phyloP scores from a whole-genome alignment of 2,113 vertebrate genomes.

The Ammodramus savannarum region DNA sequence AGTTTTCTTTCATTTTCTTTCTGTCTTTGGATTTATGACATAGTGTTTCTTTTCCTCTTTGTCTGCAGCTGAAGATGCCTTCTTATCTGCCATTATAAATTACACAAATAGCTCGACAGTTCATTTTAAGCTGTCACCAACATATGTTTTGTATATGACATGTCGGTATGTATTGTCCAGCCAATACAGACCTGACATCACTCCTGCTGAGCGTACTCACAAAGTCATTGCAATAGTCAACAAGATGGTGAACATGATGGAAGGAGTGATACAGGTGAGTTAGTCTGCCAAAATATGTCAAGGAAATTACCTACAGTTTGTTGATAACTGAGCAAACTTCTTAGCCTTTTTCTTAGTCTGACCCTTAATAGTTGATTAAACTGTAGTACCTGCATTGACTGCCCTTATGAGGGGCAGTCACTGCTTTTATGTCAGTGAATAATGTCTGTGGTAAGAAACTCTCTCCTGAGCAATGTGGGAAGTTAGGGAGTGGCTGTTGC shows the following conservation, averaged over 20 bases:
- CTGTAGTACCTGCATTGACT: neutral
- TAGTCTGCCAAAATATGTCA: neutral
- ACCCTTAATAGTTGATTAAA: neutral
- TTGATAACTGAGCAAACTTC: neutral
- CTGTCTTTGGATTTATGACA: neutral
- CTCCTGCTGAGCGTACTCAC: conserved; percentile 89
- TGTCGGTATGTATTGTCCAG: conserved; percentile 92
- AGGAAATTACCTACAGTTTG: neutral
- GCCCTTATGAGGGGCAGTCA: neutral
- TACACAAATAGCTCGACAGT: conserved; percentile 98
- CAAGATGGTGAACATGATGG: conserved; percentile 99
- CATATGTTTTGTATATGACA: conserved; percentile 95
- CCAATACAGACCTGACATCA: conserved; percentile 88
- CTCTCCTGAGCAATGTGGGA: neutral
- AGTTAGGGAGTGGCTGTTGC: neutral
- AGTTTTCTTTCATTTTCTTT: neutral
- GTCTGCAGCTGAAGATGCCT: conserved; percentile 90
- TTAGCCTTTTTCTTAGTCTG: neutral
- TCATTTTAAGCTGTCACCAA: conserved; percentile 96
- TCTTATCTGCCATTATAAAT: conserved; percentile 96
- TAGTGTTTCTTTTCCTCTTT: neutral
- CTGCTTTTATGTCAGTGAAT: neutral
- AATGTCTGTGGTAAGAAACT: neutral
- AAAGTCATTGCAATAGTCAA: conserved; percentile 95
- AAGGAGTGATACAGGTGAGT: conserved; percentile 98